Evolutionary conservation across 2,888 invertebrate species (phyloP), one percentile per base, ranked within the genome.

Genomic region (Ischnura elegans): DNA sequence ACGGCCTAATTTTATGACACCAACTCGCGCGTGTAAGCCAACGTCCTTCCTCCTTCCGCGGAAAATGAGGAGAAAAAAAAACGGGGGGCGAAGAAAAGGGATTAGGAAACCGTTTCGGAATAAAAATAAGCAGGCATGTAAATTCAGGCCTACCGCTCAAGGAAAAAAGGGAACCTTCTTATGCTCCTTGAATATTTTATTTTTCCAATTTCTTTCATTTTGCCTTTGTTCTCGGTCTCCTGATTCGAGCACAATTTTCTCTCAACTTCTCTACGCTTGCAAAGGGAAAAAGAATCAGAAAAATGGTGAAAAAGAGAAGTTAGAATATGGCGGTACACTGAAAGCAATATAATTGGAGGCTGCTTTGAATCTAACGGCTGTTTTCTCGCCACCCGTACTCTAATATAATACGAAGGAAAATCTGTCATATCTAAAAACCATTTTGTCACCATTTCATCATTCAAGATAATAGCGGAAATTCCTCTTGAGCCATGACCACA

Each of bases 101-200:
- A 29, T 51, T 51, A 42, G 87, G 42, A 55, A 87, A 55, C 51
- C 36, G 45, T 86, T 86, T 25, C 19, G 87, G 25, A 76, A 76
- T 76, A 76, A 36, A 42, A 61, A 87, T 42, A 42, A 21, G 42
- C 29, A 42, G 42, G 55, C 5, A 61, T 42, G 55, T 19, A 87
- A 55, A 87, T 87, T 10, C 51, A 87, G 29, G 8, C 19, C 55
- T 87, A 51, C 36, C 42, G 46, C 42, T 87, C 1, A 51, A 51
- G 51, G 51, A 51, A 51, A 87, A 87, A 87, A 87, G 46, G 36
- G 29, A 29, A 21, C 55, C 42, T 55, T 42, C 55, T 87, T 61
- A 87, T 25, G 42, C 42, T 55, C 51, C 87, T 25, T 87, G 87
- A 87, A 87, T 87, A 55, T 43, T 42, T 61, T 21, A 87, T 87